Conservation (phyloP, 1,140 invertebrate genomes). For the Venustaconcha ellipsiformis region DNA sequence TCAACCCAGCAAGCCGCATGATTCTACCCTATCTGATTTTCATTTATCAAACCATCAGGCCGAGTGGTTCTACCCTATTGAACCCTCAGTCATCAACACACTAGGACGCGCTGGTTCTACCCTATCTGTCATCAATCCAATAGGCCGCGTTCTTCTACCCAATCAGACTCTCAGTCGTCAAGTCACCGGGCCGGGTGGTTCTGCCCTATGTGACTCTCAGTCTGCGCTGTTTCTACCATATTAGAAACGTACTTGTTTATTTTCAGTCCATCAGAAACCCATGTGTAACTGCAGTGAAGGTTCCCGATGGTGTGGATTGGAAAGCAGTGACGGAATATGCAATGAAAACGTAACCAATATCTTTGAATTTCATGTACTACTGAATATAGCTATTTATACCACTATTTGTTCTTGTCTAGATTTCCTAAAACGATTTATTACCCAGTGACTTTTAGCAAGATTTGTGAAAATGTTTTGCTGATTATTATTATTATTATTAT, state of each 20-base stretch:
- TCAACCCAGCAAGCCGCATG: no score
- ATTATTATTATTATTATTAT: not conserved
- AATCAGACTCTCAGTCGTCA: no score
- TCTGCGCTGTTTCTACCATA: not conserved
- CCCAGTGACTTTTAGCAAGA: not conserved
- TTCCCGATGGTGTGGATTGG: slow-evolving; percentile 80
- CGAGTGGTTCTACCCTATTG: no score
- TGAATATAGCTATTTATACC: not conserved
- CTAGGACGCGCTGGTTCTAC: no score
- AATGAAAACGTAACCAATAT: slow-evolving; percentile 78
- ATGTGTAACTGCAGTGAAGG: slow-evolving; percentile 81
- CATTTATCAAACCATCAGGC: no score
- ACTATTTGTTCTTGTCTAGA: not conserved
- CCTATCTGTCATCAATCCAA: no score
- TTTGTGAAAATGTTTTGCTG: not conserved
- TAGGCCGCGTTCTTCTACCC: no score
- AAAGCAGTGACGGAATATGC: slow-evolving; percentile 76
- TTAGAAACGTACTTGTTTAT: not conserved
- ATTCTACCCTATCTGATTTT: no score
- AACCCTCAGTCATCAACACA: no score
- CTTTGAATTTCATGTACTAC: slow-evolving; percentile 2
- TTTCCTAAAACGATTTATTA: not conserved
- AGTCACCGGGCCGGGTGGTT: no score
- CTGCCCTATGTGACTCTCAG: no score
- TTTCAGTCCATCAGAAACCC: slow-evolving; percentile 73